Base-by-base conservation (phyloP, 2,888 invertebrate genomes). In the Pterostichus niger region DNA sequence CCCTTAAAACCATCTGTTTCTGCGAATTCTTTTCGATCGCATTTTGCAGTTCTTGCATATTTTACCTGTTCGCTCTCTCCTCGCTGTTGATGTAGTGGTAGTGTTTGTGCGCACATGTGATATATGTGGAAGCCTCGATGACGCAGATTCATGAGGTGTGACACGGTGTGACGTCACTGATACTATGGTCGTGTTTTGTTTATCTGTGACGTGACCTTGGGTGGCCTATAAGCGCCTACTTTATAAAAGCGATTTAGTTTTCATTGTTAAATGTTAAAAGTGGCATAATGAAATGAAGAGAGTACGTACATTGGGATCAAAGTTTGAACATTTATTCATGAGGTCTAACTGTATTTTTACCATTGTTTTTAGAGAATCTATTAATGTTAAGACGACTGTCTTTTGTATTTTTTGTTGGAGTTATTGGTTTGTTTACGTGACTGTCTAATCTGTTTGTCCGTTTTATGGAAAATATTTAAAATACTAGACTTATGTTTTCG, bases 151-250 rank as follows among this genome's bases (percentile, higher is more conserved):
- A 24, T 15, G 10, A 24, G 24, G 24, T 24, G 64, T 64, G 64
- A 64, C 64, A 35, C 33, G 11, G 33, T 11, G 52, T 80, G 80
- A 79, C 80, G 80, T 80, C 49, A 80, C 52, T 52, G 64, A 68
- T 79, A 71, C 68, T 13, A 13, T 71, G 40, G 15, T 71, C 31
- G 52, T 71, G 24, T 68, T 68, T 80, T 80, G 80, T 68, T 80
- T 54, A 68, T 71, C 71, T 52, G 54, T 80, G 80, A 68, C 80
- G 52, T 49, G 80, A 80, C 80, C 80, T 80, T 80, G 79, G 13
- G 13, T 64, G 64, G 40, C 9, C 35, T n/a, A 13, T 35, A 40
- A 40, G 40, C 44, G 40, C 44, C 44, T 44, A 35, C 13, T 59
- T 15, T 24, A 5, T 11, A n/a, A 11, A 64, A 3, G 64, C 64